Evolutionary conservation across 2,888 invertebrate species (phyloP).

Genomic region (Hirtodrosophila histrioides): DNA sequence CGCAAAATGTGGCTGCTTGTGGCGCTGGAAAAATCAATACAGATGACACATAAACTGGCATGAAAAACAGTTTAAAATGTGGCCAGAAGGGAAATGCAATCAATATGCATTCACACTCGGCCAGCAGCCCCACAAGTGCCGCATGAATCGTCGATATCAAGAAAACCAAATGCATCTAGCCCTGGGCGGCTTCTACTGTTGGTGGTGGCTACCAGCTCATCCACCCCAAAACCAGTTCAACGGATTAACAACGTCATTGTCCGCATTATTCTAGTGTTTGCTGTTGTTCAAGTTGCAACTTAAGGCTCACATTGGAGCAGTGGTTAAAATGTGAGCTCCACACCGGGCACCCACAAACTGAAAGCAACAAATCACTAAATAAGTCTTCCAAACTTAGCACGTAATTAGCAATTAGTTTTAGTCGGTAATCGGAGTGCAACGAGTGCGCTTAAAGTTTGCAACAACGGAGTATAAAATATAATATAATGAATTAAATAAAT

Average conservation of each 20-base stretch:
- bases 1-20: constrained; percentile 1
- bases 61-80: constrained; percentile 29
- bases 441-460: constrained; percentile 24
- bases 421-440: constrained; percentile 39
- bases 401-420: constrained; percentile 60
- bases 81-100: constrained; percentile 28
- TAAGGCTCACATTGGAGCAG: constrained; percentile 31
- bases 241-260: constrained; percentile 45
- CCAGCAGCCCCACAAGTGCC: constrained; percentile 65
- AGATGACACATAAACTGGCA: constrained; percentile 25
- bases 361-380: constrained; percentile 85
- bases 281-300: constrained; percentile 30
- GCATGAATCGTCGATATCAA: constrained; percentile 2
- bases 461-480: constrained; percentile 47
- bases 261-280: constrained; percentile 59
- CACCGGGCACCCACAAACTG: constrained; percentile 36
- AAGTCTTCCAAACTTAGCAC: constrained; percentile 85
- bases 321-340: constrained; percentile 26
- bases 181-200: constrained; percentile 31
- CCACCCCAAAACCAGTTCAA: constrained; percentile 31
- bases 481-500: constrained; percentile 3
- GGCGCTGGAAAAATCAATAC: constrained; percentile 70
- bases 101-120: constrained; percentile 29
- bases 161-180: constrained; percentile 32
- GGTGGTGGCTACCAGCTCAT: constrained; percentile 32